phyloP scores from a whole-genome alignment of 2,113 vertebrate genomes.

The Dipodomys stephensi region DNA sequence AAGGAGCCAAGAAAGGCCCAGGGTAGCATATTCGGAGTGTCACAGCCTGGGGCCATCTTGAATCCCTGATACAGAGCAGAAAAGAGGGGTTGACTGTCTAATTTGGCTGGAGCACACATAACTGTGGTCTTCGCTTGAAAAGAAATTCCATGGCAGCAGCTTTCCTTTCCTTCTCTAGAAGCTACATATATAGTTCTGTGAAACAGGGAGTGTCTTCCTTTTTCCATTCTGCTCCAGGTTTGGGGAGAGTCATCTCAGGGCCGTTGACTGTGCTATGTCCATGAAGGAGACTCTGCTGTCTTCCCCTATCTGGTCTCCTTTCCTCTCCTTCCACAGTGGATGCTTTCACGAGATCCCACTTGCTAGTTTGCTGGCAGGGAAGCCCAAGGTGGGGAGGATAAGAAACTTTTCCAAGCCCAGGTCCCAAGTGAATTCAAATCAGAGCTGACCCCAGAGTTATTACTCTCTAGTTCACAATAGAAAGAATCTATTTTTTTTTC shows the following conservation, averaged over 20 bases:
- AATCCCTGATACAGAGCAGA: slow-evolving; percentile 25
- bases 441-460: background rate
- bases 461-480: background rate
- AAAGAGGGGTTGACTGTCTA: background rate
- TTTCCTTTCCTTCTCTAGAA: background rate
- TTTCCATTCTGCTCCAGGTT: background rate
- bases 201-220: background rate
- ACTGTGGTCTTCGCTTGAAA: background rate
- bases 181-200: rapidly evolving
- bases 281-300: background rate
- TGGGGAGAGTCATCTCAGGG: background rate
- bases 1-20: background rate
- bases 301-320: background rate
- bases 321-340: rapidly evolving
- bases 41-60: background rate
- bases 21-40: background rate
- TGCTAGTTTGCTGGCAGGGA: background rate
- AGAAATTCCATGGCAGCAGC: background rate
- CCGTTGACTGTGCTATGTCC: too few species aligned
- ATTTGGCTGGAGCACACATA: background rate
- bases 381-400: too few species aligned
- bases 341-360: background rate
- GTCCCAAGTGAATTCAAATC: background rate
- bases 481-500: background rate
- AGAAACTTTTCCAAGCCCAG: background rate